Base-by-base conservation (phyloP, 30 jellyfish, hydroid and myxozoan genomes). In the Hydractinia echinata region DNA sequence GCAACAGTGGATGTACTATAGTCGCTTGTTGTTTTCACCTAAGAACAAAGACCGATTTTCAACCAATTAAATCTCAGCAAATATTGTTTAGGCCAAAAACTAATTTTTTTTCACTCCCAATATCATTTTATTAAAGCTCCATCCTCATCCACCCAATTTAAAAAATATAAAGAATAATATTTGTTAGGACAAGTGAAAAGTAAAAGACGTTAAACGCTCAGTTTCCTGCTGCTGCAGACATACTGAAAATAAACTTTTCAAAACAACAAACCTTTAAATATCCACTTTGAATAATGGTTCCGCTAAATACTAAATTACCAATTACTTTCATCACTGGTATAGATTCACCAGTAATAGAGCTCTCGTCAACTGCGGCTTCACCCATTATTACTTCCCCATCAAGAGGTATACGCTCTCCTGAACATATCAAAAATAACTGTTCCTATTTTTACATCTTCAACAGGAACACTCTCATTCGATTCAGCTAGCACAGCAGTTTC, bases 271-370 rank as follows among this genome's bases (percentile, higher is more conserved):
- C 97, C 95, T 84, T 88, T 14, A 84, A 60, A 82, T 79, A 84
- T 10, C 97, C 97, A 67, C 67, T 89, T 81, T 84, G 97, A 3
- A 86, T 61, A 64, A 89, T 81, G 48, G 97, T 84, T 10, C 97
- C 97, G 77, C 95, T 86, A 67, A 55, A 86, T 5, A 87, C 88
- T 56, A 50, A 54, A 61, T 72, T 55, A 10, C 82, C 89, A 13
- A 61, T 85, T 15, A 83, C 79, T 39, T 89, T 89, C 54, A 76
- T 88, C 54, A 84, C 83, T 7, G 97, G 97, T 74, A 82, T 74
- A 6, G 97, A 82, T 81, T 89, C 95, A 44, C 97, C 97, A 15
- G 97, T 84, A 51, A 89, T 85, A 9, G 94, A 76, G 70, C 97
- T 89, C 73, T 89, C 97, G 20, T 89, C 97, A n/a, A 89, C 89